phyloP scores from a whole-genome alignment of 2,888 invertebrate species.

The Drosophila conformis region DNA sequence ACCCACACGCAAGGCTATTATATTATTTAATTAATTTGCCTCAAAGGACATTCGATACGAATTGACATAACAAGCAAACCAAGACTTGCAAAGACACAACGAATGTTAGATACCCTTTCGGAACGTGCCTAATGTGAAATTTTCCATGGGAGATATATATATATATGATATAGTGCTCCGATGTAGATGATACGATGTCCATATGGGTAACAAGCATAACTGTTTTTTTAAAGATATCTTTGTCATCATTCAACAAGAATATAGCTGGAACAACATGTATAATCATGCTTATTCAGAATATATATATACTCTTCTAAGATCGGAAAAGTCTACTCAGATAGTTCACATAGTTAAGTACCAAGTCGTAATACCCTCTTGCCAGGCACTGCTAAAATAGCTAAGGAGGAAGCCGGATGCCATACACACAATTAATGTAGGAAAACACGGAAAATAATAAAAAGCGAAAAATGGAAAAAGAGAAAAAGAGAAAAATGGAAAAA shows the following conservation, averaged over 20 bases:
- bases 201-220: not conserved
- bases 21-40: constrained; percentile 77
- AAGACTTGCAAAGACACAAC: not conserved
- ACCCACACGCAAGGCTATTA: constrained; percentile 26
- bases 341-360: not conserved
- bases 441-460: constrained; percentile 29
- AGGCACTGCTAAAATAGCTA: not conserved
- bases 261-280: not conserved
- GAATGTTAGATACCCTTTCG: not conserved
- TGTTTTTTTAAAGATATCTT: not conserved
- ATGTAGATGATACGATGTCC: not conserved
- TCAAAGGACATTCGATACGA: constrained; percentile 75
- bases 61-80: constrained; percentile 18
- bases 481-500: constrained; percentile 9
- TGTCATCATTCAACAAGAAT: not conserved
- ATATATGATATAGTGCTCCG: not conserved
- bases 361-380: not conserved
- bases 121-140: not conserved
- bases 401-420: not conserved
- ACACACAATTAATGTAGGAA: not conserved
- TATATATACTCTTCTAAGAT: not conserved
- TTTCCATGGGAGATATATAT: too few relatives aligned
- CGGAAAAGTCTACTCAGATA: not conserved
- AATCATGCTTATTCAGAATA: not conserved
- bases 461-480: constrained; percentile 1